A percentile compares a stretch with the other conserved stretches of the same genome.
Conservation (phyloP, 2,113 vertebrate species). For the Xiphias gladius region DNA sequence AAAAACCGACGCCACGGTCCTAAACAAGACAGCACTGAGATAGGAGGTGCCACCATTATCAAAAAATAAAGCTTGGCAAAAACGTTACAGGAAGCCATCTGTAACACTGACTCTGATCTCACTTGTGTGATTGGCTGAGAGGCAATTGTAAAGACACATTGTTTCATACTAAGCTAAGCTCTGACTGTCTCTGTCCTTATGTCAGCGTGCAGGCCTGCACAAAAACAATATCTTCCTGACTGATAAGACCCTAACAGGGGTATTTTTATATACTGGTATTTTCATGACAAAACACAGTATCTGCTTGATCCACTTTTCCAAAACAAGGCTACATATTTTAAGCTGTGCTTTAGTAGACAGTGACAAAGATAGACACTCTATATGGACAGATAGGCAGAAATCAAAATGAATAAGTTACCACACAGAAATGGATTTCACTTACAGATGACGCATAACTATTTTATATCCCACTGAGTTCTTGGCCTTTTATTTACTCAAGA, state of each 20-base stretch:
- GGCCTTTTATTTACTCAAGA: constrained; percentile 78
- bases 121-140: constrained; percentile 36
- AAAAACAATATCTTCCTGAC: constrained; percentile 11
- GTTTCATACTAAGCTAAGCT: constrained; percentile 25
- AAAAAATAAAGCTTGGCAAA: constrained; percentile 58
- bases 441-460: constrained; percentile 83
- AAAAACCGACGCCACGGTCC: constrained; percentile 63
- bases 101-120: constrained; percentile 45
- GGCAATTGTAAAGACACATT: constrained; percentile 22
- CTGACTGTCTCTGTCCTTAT: constrained; percentile 16
- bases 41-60: constrained; percentile 15
- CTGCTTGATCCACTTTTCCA: constrained; percentile 40
- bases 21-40: constrained; percentile 51
- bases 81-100: constrained; percentile 53
- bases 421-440: constrained; percentile 78
- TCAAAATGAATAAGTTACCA: constrained; percentile 82
- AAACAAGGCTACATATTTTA: constrained; percentile 34
- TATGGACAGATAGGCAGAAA: constrained; percentile 46
- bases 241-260: constrained; percentile 41
- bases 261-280: constrained; percentile 32
- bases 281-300: constrained; percentile 48
- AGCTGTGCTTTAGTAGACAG: constrained; percentile 24
- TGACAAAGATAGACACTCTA: constrained; percentile 40
- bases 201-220: neutral
- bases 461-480: constrained; percentile 71